Percentiles rank a stretch among this genome's conserved stretches.
These are phyloP conservation scores for Colletes gigas DNA, from an alignment of 1,140 invertebrate species.

Conservation along the genomic window DNA sequence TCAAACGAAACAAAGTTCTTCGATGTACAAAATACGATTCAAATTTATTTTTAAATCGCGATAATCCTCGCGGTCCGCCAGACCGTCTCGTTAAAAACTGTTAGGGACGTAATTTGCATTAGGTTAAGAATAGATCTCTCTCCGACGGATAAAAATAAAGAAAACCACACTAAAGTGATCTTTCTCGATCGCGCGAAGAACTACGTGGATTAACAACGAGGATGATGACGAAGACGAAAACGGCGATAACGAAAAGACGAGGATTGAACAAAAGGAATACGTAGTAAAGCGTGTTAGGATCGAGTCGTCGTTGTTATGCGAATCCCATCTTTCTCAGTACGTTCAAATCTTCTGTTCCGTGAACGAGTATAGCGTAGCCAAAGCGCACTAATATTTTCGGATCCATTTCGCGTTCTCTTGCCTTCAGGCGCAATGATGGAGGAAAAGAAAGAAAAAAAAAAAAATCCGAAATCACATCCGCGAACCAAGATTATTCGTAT, in stretches of 20 bases:
- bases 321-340: background rate
- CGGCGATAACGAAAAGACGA: conserved; percentile 6
- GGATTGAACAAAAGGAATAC: background rate
- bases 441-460: background rate
- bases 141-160: background rate
- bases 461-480: background rate
- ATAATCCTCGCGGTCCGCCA: conserved; percentile 5
- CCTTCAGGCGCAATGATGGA: background rate
- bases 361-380: background rate
- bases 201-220: background rate
- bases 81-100: conserved; percentile 31
- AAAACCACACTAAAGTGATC: no score
- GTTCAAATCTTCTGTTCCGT: background rate
- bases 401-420: background rate
- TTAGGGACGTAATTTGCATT: conserved; percentile 31
- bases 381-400: background rate
- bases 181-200: background rate
- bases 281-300: background rate
- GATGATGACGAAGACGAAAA: conserved; percentile 32
- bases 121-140: conserved; percentile 38
- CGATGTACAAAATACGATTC: conserved; percentile 68
- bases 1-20: conserved; percentile 55
- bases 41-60: conserved; percentile 70
- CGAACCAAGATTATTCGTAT: background rate
- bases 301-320: background rate